A percentile compares a stretch with the other conserved stretches of the same genome.
Conservation (phyloP, 2,797 vertebrate genomes). For the Dendrocincla tyrannina region DNA sequence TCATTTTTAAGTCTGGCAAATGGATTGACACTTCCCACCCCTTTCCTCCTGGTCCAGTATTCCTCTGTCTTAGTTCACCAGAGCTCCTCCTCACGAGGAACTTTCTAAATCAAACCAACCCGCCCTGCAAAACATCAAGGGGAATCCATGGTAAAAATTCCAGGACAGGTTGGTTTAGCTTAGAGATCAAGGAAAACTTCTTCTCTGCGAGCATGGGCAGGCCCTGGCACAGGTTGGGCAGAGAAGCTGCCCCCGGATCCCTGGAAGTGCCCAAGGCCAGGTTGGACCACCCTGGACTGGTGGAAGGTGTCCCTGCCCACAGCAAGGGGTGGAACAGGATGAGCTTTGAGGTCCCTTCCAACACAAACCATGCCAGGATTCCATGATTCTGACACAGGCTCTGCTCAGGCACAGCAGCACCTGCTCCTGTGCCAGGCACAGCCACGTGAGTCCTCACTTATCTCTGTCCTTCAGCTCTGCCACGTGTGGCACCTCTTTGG, state of each 20-base stretch:
- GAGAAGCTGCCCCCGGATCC: neutral
- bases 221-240: neutral
- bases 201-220: neutral
- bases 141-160: neutral
- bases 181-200: neutral
- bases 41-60: neutral
- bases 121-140: neutral
- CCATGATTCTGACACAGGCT: rapidly evolving
- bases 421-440: neutral
- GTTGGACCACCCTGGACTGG: neutral
- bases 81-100: neutral
- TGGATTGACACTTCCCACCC: neutral
- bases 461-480: neutral
- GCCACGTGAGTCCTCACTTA: neutral
- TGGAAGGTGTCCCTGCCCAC: neutral
- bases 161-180: rapidly evolving
- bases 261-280: neutral
- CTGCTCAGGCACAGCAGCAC: neutral
- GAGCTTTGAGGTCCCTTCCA: neutral
- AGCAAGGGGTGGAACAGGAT: neutral
- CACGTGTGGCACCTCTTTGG: neutral
- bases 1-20: neutral
- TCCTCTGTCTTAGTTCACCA: rapidly evolving
- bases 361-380: neutral
- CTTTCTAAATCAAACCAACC: neutral